A percentile compares a stretch with the other conserved stretches of the same genome.
Evolutionary conservation across 2,797 vertebrate genomes (phyloP).

Genomic region (Smutsia temminckii): DNA sequence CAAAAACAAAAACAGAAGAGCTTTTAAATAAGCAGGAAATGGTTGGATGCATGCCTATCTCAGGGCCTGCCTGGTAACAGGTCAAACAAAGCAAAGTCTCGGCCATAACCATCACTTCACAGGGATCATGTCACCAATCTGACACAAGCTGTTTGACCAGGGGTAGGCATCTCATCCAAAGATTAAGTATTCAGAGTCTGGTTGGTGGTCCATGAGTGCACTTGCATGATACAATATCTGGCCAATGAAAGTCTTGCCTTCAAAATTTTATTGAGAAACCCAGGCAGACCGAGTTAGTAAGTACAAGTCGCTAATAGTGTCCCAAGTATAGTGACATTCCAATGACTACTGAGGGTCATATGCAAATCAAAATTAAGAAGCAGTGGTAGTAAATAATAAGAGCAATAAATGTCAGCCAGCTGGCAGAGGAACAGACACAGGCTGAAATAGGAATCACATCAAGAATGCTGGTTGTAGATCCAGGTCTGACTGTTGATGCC

Average conservation of each 20-base stretch:
- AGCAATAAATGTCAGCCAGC: background rate
- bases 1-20: background rate
- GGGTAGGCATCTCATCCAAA: background rate
- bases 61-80: background rate
- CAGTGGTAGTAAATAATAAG: background rate
- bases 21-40: background rate
- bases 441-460: background rate
- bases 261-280: background rate
- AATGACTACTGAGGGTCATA: background rate
- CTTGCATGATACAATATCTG: background rate
- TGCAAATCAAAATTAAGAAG: background rate
- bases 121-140: background rate
- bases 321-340: background rate
- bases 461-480: background rate
- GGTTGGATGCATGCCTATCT: background rate
- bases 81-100: background rate
- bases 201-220: background rate
- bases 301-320: background rate
- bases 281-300: background rate
- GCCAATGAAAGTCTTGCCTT: background rate
- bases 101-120: background rate
- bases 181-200: background rate
- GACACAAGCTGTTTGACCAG: background rate
- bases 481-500: background rate
- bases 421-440: background rate